Conservation (phyloP, 2,113 vertebrate genomes). For the Pangasianodon gigas region DNA sequence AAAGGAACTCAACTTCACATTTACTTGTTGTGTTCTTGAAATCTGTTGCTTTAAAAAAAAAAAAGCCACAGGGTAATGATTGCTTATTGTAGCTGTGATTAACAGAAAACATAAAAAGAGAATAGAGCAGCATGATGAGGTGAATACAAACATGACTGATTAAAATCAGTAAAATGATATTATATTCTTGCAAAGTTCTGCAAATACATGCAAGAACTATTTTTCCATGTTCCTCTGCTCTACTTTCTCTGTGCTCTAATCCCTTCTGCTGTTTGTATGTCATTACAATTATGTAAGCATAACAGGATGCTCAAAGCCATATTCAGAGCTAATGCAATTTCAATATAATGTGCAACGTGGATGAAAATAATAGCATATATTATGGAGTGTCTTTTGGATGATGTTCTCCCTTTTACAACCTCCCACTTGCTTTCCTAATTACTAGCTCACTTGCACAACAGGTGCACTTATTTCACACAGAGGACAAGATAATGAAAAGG, state of each 20-base stretch:
- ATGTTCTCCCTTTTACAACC: slow-evolving; percentile 26
- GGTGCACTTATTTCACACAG: slow-evolving; percentile 37
- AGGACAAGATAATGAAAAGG: slow-evolving; percentile 43
- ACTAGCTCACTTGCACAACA: slow-evolving; percentile 36
- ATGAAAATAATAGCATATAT: slow-evolving; percentile 11
- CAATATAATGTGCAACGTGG: not conserved
- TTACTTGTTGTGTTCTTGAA: not conserved
- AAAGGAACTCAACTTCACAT: not conserved
- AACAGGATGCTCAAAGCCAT: slow-evolving; percentile 5
- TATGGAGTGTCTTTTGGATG: not conserved
- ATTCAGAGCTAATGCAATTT: slow-evolving; percentile 16
- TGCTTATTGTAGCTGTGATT: slow-evolving; percentile 23
- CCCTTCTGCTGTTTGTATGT: slow-evolving; percentile 14
- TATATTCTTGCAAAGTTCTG: slow-evolving; percentile 22
- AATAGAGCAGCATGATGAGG: slow-evolving; percentile 10
- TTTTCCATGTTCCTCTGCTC: not conserved
- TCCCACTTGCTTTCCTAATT: slow-evolving; percentile 30
- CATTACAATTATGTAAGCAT: slow-evolving; percentile 23
- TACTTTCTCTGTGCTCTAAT: slow-evolving; percentile 1
- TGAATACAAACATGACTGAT: slow-evolving; percentile 31
- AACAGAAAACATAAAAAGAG: not conserved
- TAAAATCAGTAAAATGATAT: slow-evolving; percentile 31
- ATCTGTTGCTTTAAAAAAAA: slow-evolving; percentile 18
- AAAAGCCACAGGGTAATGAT: slow-evolving; percentile 19
- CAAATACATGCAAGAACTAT: not conserved